Conservation (phyloP, 1,140 invertebrate genomes). For the Piezodorus guildinii region DNA sequence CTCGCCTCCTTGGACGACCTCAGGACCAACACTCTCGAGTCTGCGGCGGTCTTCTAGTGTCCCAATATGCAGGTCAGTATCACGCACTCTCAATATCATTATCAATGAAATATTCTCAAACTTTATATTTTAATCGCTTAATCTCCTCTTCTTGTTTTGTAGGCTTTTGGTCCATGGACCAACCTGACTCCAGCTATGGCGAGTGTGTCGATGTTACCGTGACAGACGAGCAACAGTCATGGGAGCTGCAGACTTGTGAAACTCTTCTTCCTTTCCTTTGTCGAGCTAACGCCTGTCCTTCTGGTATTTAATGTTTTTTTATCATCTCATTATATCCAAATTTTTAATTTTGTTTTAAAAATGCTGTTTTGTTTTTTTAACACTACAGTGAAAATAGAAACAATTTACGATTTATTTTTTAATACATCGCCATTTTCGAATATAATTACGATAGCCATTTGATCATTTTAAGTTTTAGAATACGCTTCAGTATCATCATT, state of each 20-base stretch:
- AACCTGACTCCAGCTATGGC: constrained; percentile 73
- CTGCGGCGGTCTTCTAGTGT: constrained; percentile 82
- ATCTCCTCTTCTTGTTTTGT: constrained; percentile 20
- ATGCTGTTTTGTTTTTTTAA: too few relatives aligned
- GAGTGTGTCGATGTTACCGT: constrained; percentile 76
- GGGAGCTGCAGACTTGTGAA: constrained; percentile 88
- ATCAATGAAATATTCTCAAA: background rate
- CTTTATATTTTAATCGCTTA: background rate
- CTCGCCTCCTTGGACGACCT: constrained; percentile 81
- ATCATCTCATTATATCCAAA: too few relatives aligned
- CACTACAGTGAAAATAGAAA: too few relatives aligned
- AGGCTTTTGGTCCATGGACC: constrained; percentile 77
- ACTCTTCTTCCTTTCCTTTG: constrained; percentile 89
- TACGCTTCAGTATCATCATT: too few relatives aligned
- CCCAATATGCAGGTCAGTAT: constrained; percentile 69
- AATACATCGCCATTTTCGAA: too few relatives aligned
- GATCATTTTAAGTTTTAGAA: too few relatives aligned
- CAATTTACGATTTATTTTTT: too few relatives aligned
- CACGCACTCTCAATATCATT: background rate
- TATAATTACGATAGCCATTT: too few relatives aligned
- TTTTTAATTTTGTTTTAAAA: too few relatives aligned
- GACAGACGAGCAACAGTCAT: constrained; percentile 67
- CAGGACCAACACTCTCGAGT: constrained; percentile 83
- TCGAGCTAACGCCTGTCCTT: constrained; percentile 77
- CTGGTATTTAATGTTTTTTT: constrained; percentile 42